A percentile compares a stretch with the other conserved stretches of the same genome.
Conservation (phyloP, 2,113 vertebrate genomes). For the Nibea coibor region DNA sequence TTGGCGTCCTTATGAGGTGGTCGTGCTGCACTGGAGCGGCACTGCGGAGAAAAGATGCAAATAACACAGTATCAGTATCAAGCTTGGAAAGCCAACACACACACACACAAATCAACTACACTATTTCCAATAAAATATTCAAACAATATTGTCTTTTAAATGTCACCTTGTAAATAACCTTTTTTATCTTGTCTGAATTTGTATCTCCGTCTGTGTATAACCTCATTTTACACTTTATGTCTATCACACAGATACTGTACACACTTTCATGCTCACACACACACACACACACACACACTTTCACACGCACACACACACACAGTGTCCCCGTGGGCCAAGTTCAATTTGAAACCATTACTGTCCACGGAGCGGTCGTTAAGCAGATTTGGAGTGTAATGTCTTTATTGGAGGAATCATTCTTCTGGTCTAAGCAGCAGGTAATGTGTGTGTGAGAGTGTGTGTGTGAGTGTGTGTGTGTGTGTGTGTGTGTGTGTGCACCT, state of each 20-base stretch:
- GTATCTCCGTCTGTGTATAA: conserved; percentile 43
- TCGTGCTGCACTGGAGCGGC: conserved; percentile 57
- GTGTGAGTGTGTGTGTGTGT: conserved; percentile 31
- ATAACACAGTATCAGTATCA: conserved; percentile 18
- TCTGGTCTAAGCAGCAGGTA: conserved; percentile 80
- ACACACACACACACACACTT: conserved; percentile 39
- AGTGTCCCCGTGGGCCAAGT: conserved; percentile 76
- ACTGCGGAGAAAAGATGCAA: conserved; percentile 43
- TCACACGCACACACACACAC: conserved; percentile 32
- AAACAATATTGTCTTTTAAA: conserved; percentile 50
- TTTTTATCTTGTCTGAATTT: conserved; percentile 56
- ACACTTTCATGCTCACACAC: conserved; percentile 14
- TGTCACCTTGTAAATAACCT: conserved; percentile 31
- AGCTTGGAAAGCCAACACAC: conserved; percentile 5
- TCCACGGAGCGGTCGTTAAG: conserved; percentile 80
- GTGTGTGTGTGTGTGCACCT: conserved; percentile 44
- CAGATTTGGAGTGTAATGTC: conserved; percentile 84
- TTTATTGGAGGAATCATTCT: conserved; percentile 84
- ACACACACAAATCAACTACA: conserved; percentile 6
- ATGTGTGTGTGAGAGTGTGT: conserved; percentile 50
- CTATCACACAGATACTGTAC: conserved; percentile 40
- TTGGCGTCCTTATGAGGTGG: conserved; percentile 69
- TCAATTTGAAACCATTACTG: conserved; percentile 84
- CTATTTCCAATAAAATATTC: conserved; percentile 2
- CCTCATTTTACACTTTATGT: conserved; percentile 52